Percentiles rank a stretch among this genome's conserved stretches.
phyloP scores from a whole-genome alignment of 2,888 invertebrate species.

The Eremobia ochroleuca region DNA sequence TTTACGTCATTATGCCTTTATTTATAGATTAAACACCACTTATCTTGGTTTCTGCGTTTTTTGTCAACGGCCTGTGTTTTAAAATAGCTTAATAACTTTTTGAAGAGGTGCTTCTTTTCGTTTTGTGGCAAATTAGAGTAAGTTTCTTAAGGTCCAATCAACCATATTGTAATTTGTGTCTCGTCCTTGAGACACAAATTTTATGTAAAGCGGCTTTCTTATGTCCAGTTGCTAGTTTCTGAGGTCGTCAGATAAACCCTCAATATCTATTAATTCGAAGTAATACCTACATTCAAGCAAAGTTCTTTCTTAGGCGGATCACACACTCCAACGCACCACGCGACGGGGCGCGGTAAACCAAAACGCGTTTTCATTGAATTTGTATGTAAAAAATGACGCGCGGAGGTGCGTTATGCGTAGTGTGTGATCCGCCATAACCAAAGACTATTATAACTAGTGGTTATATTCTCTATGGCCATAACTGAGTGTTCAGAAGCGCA shows the following conservation, averaged over 20 bases:
- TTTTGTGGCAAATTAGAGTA: slow-evolving; percentile 8
- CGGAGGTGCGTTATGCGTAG: too few species aligned
- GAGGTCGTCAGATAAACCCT: neutral
- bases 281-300: neutral
- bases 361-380: too few species aligned
- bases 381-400: too few species aligned
- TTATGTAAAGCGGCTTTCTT: neutral
- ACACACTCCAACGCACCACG: too few species aligned
- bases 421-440: too few species aligned
- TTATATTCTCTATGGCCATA: too few species aligned
- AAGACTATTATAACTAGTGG: too few species aligned
- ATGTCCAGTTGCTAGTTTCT: neutral
- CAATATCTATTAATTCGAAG: neutral
- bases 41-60: slow-evolving; percentile 22
- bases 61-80: slow-evolving; percentile 39
- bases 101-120: neutral
- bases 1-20: slow-evolving; percentile 51
- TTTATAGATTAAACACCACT: slow-evolving; percentile 59
- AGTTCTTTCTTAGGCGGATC: neutral
- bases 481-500: neutral
- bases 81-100: slow-evolving; percentile 36
- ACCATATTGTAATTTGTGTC: neutral
- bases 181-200: neutral
- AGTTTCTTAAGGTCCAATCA: neutral
- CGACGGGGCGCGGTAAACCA: too few species aligned